Evolutionary conservation across 2,888 invertebrate genomes (phyloP).

Genomic region (Lochmaea capreae): DNA sequence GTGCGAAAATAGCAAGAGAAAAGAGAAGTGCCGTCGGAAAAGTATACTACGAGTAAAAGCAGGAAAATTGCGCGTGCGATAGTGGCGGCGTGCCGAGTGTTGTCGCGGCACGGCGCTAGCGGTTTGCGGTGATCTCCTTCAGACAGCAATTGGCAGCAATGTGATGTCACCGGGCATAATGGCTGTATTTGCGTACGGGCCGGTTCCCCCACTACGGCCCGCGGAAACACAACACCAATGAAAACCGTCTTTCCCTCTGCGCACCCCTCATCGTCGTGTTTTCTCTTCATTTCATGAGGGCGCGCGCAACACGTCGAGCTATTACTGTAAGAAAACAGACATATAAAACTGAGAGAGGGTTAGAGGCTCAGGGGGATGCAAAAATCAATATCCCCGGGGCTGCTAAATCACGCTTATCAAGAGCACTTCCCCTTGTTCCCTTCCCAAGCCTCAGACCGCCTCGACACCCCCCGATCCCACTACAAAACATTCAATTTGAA

Average conservation of each 20-base stretch:
- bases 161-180: conserved; percentile 63
- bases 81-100: conserved; percentile 35
- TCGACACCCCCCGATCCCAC: conserved; percentile 58
- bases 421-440: conserved; percentile 67
- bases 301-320: conserved; percentile 67
- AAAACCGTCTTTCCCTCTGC: conserved; percentile 63
- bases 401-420: conserved; percentile 79
- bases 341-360: conserved; percentile 68
- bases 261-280: conserved; percentile 61
- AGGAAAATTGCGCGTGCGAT: conserved; percentile 19
- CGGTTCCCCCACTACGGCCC: conserved; percentile 55
- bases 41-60: conserved; percentile 7
- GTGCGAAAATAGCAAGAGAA: conserved; percentile 17
- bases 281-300: conserved; percentile 66
- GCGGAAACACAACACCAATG: conserved; percentile 65
- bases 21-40: conserved; percentile 18
- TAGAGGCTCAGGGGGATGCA: conserved; percentile 65
- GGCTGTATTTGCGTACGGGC: conserved; percentile 65
- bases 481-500: conserved; percentile 73
- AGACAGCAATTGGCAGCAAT: conserved; percentile 53
- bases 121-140: conserved; percentile 49
- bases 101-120: conserved; percentile 39
- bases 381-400: conserved; percentile 76
- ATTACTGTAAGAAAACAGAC: conserved; percentile 71
- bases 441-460: conserved; percentile 52